Conservation (phyloP, 2,888 invertebrate genomes). For the Xylota sylvarum region DNA sequence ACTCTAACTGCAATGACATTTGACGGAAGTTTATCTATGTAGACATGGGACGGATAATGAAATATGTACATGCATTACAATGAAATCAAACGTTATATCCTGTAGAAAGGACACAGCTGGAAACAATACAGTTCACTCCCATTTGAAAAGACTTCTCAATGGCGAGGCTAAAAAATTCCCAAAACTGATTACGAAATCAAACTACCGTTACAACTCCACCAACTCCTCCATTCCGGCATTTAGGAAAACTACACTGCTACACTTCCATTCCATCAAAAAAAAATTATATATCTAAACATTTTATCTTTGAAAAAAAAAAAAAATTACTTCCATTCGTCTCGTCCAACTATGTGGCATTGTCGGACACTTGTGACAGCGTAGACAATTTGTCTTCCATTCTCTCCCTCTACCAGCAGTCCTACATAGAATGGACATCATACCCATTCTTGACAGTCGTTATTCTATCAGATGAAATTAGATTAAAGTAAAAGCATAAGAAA, state of each 20-base stretch:
- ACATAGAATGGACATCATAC: conserved; percentile 36
- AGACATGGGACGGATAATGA: no score
- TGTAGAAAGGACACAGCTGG: neutral
- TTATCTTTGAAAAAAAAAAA: conserved; percentile 50
- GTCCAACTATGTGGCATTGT: conserved; percentile 56
- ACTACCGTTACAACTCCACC: neutral
- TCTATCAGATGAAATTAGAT: conserved; percentile 60
- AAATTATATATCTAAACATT: conserved; percentile 23
- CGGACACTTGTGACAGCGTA: conserved; percentile 50
- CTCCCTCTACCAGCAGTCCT: neutral
- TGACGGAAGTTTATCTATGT: no score
- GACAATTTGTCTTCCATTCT: conserved; percentile 57
- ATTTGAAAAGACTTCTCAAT: neutral
- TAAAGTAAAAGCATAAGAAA: conserved; percentile 35
- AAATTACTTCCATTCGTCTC: conserved; percentile 62
- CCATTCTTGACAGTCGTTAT: conserved; percentile 20
- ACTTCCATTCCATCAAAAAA: conserved; percentile 49
- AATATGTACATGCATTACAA: no score
- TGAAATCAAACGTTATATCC: no score
- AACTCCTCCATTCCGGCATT: conserved; percentile 14
- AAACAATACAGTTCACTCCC: neutral
- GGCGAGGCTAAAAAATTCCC: neutral
- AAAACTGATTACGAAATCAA: neutral
- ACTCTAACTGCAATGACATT: no score
- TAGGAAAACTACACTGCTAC: conserved; percentile 8